Evolutionary conservation across 2,113 vertebrate genomes (phyloP).

Genomic region (Anarhynchus alexandrinus): DNA sequence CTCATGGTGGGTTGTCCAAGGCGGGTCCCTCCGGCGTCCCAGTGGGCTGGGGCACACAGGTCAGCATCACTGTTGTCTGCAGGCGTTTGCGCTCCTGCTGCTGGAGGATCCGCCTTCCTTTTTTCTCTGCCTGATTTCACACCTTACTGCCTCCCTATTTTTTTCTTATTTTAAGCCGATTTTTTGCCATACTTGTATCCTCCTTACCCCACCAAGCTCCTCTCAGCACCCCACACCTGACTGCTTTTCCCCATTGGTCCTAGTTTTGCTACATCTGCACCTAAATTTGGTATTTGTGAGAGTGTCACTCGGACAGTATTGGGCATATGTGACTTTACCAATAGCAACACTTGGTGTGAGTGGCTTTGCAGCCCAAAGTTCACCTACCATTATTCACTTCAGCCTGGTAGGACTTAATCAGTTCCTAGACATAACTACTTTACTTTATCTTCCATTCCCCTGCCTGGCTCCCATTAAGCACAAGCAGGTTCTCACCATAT

Average conservation of each 20-base stretch:
- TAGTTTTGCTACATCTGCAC: background rate
- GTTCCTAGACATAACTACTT: background rate
- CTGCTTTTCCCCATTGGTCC: background rate
- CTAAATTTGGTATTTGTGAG: background rate
- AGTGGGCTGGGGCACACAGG: background rate
- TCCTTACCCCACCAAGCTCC: background rate
- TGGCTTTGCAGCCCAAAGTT: background rate
- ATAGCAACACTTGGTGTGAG: background rate
- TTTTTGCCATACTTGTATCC: background rate
- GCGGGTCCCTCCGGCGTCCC: too few species aligned
- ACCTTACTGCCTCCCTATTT: background rate
- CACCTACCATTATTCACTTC: background rate
- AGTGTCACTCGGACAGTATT: background rate
- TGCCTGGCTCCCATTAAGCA: background rate
- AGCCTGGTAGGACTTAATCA: background rate
- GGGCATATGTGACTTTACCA: background rate
- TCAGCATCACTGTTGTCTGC: background rate
- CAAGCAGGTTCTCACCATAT: background rate
- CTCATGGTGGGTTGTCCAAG: background rate
- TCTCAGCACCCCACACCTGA: background rate
- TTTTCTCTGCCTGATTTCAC: background rate
- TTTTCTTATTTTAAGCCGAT: background rate
- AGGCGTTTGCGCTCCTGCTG: background rate
- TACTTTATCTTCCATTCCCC: background rate
- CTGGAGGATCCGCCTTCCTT: background rate